phyloP scores from a whole-genome alignment of 1,140 invertebrate genomes.

The Meloidogyne floridensis region DNA sequence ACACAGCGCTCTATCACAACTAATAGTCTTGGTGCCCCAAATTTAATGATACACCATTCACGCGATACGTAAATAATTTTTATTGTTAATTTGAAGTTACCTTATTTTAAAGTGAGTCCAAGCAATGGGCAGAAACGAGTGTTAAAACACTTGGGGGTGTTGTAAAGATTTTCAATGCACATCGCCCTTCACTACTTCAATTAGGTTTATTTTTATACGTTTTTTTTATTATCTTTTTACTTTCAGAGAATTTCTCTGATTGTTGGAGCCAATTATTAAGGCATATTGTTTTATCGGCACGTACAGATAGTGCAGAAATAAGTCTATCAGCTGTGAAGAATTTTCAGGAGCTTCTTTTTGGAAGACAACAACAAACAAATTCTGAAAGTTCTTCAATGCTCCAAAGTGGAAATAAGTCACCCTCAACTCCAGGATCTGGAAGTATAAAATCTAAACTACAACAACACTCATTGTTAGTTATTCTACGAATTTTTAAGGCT shows the following conservation, averaged over 20 bases:
- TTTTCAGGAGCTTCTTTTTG: constrained; percentile 66
- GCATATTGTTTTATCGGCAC: constrained; percentile 67
- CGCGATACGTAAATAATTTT: constrained; percentile 77
- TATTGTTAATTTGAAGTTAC: no score
- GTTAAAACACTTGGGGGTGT: constrained; percentile 69
- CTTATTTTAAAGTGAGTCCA: constrained; percentile 74
- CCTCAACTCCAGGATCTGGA: neutral
- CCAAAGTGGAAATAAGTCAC: constrained; percentile 5
- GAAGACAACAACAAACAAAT: constrained; percentile 34
- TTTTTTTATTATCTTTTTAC: neutral
- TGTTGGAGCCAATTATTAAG: constrained; percentile 50
- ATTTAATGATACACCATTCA: constrained; percentile 96
- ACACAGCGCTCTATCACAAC: constrained; percentile 78
- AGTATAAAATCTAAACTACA: constrained; percentile 2
- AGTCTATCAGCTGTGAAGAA: constrained; percentile 69
- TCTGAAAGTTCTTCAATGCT: neutral
- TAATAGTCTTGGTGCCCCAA: constrained; percentile 77
- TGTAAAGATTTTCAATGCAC: constrained; percentile 64
- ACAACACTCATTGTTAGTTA: neutral
- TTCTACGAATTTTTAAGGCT: no score
- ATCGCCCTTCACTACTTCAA: constrained; percentile 51
- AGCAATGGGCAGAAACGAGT: constrained; percentile 98
- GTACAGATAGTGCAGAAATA: constrained; percentile 69
- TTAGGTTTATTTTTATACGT: constrained; percentile 43
- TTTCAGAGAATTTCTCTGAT: constrained; percentile 49